Evolutionary conservation across 2,888 invertebrate genomes (phyloP), one percentile per base, ranked within the genome.

Genomic region (Podotricha telesiphe): DNA sequence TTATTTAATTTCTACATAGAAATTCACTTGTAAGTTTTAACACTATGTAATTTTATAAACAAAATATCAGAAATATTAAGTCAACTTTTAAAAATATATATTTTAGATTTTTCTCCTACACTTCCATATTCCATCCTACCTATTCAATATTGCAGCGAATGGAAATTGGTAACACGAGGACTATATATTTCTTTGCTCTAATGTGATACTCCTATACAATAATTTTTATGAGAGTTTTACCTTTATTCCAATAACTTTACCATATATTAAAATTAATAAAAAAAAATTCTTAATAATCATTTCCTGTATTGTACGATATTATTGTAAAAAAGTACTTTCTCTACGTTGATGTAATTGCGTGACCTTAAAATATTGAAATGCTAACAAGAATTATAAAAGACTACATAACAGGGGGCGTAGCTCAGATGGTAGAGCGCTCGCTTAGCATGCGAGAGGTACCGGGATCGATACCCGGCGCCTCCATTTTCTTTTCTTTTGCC

Each of bases 381-480:
- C 34, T 42, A n/a, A 42, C 13, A 42, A 42, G 1, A 42, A 22
- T 45, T 58, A 42, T 13, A 20, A 13, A 91, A 90, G 90, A 13
- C 7, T 47, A 53, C 48, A 53, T 17, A 53, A 53, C 42, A 62
- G 53, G 64, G 42, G 53, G 65, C 68, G 71, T 68, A 69, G 69
- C 66, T 69, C 66, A 71, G 66, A 69, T 69, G 69, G 70, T 70
- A 70, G 71, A 69, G 64, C 69, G 66, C 63, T 71, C 69, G 71
- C 71, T 71, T 66, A 69, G 71, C 69, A 71, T 69, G 69, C 71
- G 68, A 71, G 71, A 71, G 71, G 66, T 69, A 71, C 66, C 69
- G 69, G 71, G 68, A 71, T 69, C 69, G 66, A 92, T 91, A 90
- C 91, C 90, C 90, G 91, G 91, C 91, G 89, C 92, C 90, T 93